A percentile compares a stretch with the other conserved stretches of the same genome.
Conservation (phyloP, 2,888 invertebrate species). For the Hydrotaea cyrtoneurina region DNA sequence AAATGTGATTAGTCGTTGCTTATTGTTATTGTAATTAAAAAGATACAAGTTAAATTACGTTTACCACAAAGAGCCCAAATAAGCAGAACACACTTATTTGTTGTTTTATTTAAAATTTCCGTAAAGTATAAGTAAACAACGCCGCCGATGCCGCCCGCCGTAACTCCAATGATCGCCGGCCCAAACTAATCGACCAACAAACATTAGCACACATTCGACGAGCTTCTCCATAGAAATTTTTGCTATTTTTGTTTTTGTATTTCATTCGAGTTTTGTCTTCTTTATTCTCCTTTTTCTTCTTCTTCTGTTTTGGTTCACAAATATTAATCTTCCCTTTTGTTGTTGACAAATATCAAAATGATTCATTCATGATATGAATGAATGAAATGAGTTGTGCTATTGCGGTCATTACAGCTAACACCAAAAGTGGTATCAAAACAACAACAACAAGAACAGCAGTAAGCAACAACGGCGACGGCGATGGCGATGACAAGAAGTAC, state of each 20-base stretch:
- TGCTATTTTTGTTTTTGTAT: background rate
- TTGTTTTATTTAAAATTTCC: conserved; percentile 31
- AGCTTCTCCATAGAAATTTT: conserved; percentile 2
- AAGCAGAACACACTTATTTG: conserved; percentile 19
- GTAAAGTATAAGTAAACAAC: conserved; percentile 53
- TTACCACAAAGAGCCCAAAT: conserved; percentile 10
- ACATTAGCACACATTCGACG: background rate
- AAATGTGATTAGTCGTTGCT: conserved; percentile 30
- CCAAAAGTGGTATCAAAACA: background rate
- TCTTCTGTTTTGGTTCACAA: background rate
- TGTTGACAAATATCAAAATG: conserved; percentile 18
- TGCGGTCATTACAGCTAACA: background rate
- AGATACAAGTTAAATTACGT: background rate
- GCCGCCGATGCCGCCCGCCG: background rate
- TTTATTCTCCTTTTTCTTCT: background rate
- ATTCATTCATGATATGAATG: conserved; percentile 33
- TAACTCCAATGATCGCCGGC: conserved; percentile 14
- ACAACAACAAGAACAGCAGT: background rate
- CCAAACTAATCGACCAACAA: background rate
- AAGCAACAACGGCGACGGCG: background rate
- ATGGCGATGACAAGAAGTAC: background rate
- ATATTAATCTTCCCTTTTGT: conserved; percentile 9
- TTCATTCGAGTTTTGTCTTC: background rate
- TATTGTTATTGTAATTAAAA: background rate
- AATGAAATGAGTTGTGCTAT: background rate